A percentile compares a stretch with the other conserved stretches of the same genome.
Conservation (phyloP, 2,888 invertebrate species). For the Luperina testacea region DNA sequence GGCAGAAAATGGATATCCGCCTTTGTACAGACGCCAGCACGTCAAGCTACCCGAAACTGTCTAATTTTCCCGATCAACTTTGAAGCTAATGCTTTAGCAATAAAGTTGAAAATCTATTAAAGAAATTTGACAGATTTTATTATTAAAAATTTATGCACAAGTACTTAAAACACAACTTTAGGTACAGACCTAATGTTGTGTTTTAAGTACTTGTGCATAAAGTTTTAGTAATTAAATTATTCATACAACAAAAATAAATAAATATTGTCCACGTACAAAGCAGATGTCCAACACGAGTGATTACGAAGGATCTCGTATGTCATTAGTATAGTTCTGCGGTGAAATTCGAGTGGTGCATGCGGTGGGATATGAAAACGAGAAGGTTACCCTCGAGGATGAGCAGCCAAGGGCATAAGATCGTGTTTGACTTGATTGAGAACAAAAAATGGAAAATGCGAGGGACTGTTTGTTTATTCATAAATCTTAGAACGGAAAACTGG, state of each 20-base stretch:
- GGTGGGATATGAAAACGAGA: slow-evolving; percentile 70
- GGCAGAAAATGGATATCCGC: no score
- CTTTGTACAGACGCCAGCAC: no score
- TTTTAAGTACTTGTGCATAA: background rate
- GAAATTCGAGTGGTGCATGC: slow-evolving; percentile 68
- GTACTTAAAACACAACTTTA: no score
- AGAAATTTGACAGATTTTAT: no score
- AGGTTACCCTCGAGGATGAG: slow-evolving; percentile 54
- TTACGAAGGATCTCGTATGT: slow-evolving; percentile 48
- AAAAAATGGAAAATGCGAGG: background rate
- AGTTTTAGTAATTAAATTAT: background rate
- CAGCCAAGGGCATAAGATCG: slow-evolving; percentile 39
- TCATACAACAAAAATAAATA: background rate
- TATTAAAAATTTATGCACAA: no score
- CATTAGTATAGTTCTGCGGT: slow-evolving; percentile 67
- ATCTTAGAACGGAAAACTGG: no score
- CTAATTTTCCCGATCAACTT: no score
- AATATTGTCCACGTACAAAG: slow-evolving; percentile 18
- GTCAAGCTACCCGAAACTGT: no score
- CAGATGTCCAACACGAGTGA: slow-evolving; percentile 47
- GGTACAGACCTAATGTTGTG: no score
- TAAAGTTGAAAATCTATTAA: no score
- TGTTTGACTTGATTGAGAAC: slow-evolving; percentile 41
- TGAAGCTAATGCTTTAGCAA: no score
- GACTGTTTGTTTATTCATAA: background rate